These are phyloP conservation scores for Melanerpes aurifrons DNA, from an alignment of 2,113 vertebrate species.

Conservation along the genomic window DNA sequence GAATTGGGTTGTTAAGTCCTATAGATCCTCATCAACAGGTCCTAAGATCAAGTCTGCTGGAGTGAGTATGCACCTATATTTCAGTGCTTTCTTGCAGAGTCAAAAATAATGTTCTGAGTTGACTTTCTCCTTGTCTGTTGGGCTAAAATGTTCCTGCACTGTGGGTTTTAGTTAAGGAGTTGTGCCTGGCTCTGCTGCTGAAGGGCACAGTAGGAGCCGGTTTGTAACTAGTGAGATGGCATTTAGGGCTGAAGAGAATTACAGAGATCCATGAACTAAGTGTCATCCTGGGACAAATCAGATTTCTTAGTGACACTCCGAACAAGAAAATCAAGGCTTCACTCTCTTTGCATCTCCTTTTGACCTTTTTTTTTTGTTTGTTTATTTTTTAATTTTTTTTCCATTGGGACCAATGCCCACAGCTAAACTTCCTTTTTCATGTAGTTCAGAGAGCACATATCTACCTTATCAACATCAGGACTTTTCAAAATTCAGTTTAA, in stretches of 20 bases:
- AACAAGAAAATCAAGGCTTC: background rate
- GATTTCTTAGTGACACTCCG: fast-evolving
- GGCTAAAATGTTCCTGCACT: background rate
- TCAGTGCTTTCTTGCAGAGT: background rate
- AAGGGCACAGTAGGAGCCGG: background rate
- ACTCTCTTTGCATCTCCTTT: background rate
- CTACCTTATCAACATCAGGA: background rate
- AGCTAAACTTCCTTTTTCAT: background rate
- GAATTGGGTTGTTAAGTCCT: fast-evolving
- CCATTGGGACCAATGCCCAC: no score
- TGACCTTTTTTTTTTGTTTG: no score
- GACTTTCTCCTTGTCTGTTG: background rate
- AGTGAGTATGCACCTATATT: fast-evolving
- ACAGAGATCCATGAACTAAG: no score
- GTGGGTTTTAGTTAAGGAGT: background rate
- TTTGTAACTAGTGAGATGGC: fast-evolving
- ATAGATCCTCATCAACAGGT: background rate
- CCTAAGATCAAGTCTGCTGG: background rate
- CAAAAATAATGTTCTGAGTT: background rate
- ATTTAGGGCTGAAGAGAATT: background rate
- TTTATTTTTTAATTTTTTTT: no score
- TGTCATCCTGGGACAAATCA: background rate
- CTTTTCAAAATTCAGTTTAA: background rate
- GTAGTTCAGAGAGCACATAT: background rate
- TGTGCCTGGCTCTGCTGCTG: background rate